phyloP scores from a whole-genome alignment of 2,113 vertebrate species.

The Phoxinus phoxinus region DNA sequence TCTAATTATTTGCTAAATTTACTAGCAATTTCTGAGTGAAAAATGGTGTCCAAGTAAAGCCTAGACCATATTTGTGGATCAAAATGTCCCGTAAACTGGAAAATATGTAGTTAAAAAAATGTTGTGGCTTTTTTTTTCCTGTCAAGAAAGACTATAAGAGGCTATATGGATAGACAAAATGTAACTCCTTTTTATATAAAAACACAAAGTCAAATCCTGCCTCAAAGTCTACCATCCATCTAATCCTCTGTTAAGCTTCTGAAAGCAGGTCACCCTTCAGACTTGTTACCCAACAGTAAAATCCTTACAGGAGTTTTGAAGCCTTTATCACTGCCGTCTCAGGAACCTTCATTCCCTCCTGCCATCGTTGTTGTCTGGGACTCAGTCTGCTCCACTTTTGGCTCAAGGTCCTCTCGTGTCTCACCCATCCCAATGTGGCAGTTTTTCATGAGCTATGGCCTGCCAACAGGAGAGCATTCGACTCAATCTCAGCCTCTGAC shows the following conservation, averaged over 20 bases:
- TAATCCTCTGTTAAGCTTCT: neutral
- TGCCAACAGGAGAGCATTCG: constrained; percentile 22
- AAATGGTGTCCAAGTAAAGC: too few species aligned
- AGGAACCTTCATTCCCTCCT: neutral
- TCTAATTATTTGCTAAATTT: too few species aligned
- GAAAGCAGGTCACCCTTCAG: neutral
- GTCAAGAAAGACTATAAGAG: neutral
- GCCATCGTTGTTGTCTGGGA: constrained; percentile 12
- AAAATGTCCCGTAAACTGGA: too few species aligned
- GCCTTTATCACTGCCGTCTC: neutral
- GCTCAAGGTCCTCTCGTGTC: neutral
- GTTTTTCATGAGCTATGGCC: constrained; percentile 31
- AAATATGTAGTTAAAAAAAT: too few species aligned
- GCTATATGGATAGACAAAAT: neutral
- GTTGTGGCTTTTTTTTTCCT: neutral
- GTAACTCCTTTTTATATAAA: neutral
- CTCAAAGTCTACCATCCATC: neutral
- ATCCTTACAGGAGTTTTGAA: neutral
- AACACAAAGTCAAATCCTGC: neutral
- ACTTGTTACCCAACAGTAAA: neutral
- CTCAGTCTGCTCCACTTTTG: constrained; percentile 38
- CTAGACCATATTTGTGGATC: too few species aligned
- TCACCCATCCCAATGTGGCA: neutral
- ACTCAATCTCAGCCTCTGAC: constrained; percentile 19
- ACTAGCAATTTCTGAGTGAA: too few species aligned